These are phyloP conservation scores for Lasiurus cinereus DNA, from an alignment of 2,113 vertebrate species.

Conservation along the genomic window DNA sequence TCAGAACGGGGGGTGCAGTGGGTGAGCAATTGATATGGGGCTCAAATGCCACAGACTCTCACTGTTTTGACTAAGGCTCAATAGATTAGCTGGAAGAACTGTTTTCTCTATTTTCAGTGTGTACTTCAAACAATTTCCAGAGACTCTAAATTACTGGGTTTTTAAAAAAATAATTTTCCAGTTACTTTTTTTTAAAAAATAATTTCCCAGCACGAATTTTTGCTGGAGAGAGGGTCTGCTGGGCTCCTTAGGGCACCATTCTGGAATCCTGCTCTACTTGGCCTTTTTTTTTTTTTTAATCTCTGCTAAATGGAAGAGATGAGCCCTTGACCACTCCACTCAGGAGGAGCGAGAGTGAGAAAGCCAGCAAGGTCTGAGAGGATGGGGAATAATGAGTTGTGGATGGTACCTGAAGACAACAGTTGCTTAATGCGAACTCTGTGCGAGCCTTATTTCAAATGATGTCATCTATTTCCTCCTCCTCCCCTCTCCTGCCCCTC, in stretches of 20 bases:
- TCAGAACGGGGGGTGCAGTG: neutral
- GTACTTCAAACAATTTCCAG: neutral
- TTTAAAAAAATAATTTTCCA: neutral
- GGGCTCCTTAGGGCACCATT: neutral
- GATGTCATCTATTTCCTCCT: neutral
- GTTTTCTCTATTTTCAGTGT: neutral
- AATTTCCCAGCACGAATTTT: neutral
- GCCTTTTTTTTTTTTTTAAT: neutral
- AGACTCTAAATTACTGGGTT: neutral
- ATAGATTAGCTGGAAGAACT: neutral
- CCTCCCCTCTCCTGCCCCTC: neutral
- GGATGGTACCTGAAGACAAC: neutral
- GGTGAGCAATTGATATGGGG: neutral
- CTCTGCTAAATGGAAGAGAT: neutral
- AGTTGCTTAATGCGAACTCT: neutral
- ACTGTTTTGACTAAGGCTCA: neutral
- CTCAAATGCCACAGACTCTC: neutral
- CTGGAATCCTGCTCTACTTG: neutral
- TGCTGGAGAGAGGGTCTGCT: neutral
- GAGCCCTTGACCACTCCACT: neutral
- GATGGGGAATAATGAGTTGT: neutral
- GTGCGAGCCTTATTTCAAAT: neutral
- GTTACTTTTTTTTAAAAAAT: neutral
- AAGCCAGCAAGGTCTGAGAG: neutral
- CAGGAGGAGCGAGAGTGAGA: neutral